Evolutionary conservation across 1,140 invertebrate species (phyloP).

Genomic region (Drosophila athabasca): DNA sequence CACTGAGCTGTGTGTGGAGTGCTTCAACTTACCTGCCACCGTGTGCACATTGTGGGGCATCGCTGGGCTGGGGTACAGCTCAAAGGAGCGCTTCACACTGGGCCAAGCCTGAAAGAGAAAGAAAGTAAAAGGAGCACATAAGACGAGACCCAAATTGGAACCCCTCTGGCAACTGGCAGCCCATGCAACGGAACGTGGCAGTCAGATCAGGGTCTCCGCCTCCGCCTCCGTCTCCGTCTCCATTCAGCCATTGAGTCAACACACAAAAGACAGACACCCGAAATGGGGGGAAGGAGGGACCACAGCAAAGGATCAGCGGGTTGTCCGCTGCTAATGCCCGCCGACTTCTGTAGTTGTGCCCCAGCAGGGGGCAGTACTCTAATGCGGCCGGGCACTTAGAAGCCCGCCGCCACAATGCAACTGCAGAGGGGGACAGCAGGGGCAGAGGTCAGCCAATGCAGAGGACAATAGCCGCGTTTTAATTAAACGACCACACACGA

Average conservation of each 20-base stretch:
- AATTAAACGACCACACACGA: slow-evolving; percentile 60
- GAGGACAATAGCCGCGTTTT: slow-evolving; percentile 57
- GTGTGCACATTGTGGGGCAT: slow-evolving; percentile 71
- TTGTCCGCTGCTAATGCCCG: slow-evolving; percentile 38
- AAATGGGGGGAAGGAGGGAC: slow-evolving; percentile 18
- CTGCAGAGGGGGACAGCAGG: slow-evolving; percentile 24
- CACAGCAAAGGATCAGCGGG: slow-evolving; percentile 65
- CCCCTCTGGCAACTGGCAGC: neutral
- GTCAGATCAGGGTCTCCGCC: slow-evolving; percentile 3
- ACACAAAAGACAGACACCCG: slow-evolving; percentile 48
- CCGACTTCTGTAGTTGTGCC: slow-evolving; percentile 38
- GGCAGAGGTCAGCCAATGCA: slow-evolving; percentile 22
- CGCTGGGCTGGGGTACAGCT: slow-evolving; percentile 63
- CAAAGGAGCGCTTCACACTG: slow-evolving; percentile 76
- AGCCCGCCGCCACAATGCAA: slow-evolving; percentile 28
- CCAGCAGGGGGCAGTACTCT: slow-evolving; percentile 19
- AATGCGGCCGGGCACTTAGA: slow-evolving; percentile 52
- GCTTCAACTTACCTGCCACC: slow-evolving; percentile 75
- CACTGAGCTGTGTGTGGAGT: slow-evolving; percentile 3
- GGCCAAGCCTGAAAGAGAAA: slow-evolving; percentile 71
- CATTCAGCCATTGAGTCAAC: slow-evolving; percentile 5
- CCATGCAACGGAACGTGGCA: slow-evolving; percentile 31
- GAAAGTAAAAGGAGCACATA: neutral
- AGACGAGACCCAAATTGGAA: slow-evolving; percentile 17
- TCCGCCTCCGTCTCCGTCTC: no score